phyloP scores from a whole-genome alignment of 2,797 vertebrate genomes.

The Taeniopygia guttata region DNA sequence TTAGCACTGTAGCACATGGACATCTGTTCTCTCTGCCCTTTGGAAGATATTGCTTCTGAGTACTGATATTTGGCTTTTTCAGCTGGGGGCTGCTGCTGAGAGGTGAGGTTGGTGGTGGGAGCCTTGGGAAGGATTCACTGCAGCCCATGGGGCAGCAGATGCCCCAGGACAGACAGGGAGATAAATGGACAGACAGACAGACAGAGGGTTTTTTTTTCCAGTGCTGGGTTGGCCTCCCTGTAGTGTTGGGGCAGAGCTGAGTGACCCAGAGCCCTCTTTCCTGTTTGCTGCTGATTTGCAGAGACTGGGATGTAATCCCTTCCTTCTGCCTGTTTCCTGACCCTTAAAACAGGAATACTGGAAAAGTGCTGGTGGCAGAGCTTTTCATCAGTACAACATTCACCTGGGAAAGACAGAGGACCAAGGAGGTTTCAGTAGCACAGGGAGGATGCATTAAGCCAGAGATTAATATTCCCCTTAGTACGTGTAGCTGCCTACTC shows the following conservation, averaged over 20 bases:
- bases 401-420: neutral
- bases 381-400: neutral
- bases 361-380: neutral
- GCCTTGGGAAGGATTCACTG: neutral
- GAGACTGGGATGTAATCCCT: neutral
- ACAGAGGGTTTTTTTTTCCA: neutral
- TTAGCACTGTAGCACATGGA: conserved; percentile 15
- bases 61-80: conserved; percentile 10
- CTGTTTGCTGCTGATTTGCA: neutral
- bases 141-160: accelerated
- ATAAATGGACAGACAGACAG: neutral
- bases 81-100: neutral
- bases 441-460: neutral
- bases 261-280: neutral
- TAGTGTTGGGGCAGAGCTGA: neutral
- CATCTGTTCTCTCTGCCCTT: conserved; percentile 33
- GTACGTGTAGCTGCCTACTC: neutral
- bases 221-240: neutral
- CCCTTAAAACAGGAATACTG: neutral
- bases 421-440: neutral
- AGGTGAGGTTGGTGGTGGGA: neutral
- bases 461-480: neutral
- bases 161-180: too few relatives aligned
- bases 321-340: neutral
- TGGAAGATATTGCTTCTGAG: neutral